A percentile compares a stretch with the other conserved stretches of the same genome.
These are phyloP conservation scores for Pelmatolapia mariae DNA, from an alignment of 2,113 vertebrate genomes.

Conservation along the genomic window DNA sequence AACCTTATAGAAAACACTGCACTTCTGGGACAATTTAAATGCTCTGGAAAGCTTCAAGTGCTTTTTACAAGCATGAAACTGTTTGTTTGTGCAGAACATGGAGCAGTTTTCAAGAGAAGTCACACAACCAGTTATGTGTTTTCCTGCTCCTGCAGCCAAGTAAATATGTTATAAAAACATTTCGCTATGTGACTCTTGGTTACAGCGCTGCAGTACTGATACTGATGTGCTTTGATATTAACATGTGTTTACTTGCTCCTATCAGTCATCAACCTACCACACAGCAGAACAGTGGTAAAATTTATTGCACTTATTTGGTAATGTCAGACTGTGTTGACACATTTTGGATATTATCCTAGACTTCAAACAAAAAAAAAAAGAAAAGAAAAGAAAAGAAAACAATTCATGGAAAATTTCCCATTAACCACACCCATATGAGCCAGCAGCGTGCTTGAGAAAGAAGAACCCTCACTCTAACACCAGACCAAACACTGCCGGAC, in stretches of 20 bases:
- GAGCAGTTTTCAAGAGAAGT: not conserved
- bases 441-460: not conserved
- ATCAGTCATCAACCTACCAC: not conserved
- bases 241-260: not conserved
- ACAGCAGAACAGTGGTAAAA: not conserved
- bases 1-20: not conserved
- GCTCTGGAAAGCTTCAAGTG: not conserved
- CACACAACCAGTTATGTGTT: not conserved
- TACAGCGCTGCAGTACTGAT: not conserved
- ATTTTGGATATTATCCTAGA: not conserved
- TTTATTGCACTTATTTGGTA: not conserved
- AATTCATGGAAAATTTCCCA: not conserved
- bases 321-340: not conserved
- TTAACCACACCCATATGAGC: not conserved
- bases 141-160: not conserved
- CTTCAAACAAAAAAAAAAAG: not conserved
- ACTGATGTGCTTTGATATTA: not conserved
- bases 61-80: not conserved
- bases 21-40: not conserved
- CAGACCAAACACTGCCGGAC: not conserved
- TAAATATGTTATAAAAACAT: constrained; percentile 12
- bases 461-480: not conserved
- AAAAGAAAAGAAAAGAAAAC: not conserved
- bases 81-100: not conserved
- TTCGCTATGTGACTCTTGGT: not conserved